Percentiles rank a stretch among this genome's conserved stretches.
Evolutionary conservation across 2,888 invertebrate species (phyloP).

Genomic region (Sphaeridia pumilis): DNA sequence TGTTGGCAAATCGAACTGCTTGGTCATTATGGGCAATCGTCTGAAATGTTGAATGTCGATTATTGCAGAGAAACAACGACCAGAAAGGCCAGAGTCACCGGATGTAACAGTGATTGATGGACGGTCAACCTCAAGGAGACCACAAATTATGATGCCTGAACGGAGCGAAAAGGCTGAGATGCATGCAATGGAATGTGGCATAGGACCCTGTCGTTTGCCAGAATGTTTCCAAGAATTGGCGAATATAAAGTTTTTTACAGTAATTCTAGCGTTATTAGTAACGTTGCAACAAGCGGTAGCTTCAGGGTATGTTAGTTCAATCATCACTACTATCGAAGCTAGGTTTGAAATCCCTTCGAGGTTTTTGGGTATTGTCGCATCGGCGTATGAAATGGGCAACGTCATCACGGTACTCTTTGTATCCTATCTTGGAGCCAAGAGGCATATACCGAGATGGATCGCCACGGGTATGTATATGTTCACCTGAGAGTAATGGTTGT

Average conservation of each 20-base stretch:
- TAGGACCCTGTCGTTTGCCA: conserved; percentile 70
- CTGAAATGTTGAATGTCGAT: background rate
- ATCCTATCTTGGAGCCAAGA: conserved; percentile 80
- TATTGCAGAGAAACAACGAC: too few species aligned
- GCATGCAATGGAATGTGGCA: conserved; percentile 74
- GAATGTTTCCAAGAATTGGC: conserved; percentile 70
- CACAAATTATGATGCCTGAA: conserved; percentile 15
- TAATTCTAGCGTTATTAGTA: conserved; percentile 76
- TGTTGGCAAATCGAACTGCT: background rate
- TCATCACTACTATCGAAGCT: conserved; percentile 94
- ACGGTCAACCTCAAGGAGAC: conserved; percentile 19
- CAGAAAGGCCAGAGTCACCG: conserved; percentile 26
- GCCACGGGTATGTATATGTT: conserved; percentile 58
- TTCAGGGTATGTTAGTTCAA: conserved; percentile 85
- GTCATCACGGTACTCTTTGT: conserved; percentile 92
- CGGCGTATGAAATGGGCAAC: conserved; percentile 90
- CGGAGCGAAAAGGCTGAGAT: conserved; percentile 8
- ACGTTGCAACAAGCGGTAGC: conserved; percentile 81
- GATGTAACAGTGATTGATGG: conserved; percentile 18
- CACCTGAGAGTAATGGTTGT: background rate
- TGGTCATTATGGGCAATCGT: too few species aligned
- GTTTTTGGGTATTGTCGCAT: conserved; percentile 82
- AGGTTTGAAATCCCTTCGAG: conserved; percentile 83
- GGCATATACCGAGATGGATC: conserved; percentile 91
- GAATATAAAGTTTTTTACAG: conserved; percentile 75